These are phyloP conservation scores for Halcyon badia DNA, from an alignment of 2,797 vertebrate genomes.

Conservation along the genomic window DNA sequence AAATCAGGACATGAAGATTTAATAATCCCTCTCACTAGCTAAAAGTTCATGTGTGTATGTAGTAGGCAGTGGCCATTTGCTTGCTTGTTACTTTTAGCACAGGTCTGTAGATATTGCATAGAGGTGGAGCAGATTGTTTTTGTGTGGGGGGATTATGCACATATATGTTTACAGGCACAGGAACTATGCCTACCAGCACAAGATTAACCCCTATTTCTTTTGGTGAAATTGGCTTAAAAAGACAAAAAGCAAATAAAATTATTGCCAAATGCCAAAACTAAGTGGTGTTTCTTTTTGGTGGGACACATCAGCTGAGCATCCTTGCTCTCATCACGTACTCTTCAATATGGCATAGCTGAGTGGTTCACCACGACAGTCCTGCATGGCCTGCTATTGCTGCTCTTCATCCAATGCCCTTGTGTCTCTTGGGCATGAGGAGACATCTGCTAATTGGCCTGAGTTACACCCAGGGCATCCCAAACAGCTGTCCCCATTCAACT, in stretches of 20 bases:
- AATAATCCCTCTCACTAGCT: neutral
- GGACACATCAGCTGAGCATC: neutral
- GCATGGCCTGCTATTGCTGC: neutral
- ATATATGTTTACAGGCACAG: neutral
- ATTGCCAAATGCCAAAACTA: neutral
- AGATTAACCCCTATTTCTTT: neutral
- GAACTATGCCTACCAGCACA: no score
- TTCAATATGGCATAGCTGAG: neutral
- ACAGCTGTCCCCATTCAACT: neutral
- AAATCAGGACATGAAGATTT: neutral
- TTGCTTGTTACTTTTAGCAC: neutral
- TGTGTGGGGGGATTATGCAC: neutral
- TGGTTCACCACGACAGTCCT: fast-evolving
- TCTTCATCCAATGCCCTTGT: neutral
- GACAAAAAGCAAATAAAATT: neutral
- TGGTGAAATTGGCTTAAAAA: neutral
- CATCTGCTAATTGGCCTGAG: neutral
- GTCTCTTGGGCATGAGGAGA: neutral
- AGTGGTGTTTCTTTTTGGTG: neutral
- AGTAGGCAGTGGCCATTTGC: neutral
- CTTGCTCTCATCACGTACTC: neutral
- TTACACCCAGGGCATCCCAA: neutral
- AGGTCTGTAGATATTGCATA: neutral
- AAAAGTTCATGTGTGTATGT: neutral
- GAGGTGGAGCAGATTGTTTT: neutral